These are phyloP conservation scores for Drosophila fungiperda DNA, from an alignment of 2,888 invertebrate genomes.

Conservation along the genomic window DNA sequence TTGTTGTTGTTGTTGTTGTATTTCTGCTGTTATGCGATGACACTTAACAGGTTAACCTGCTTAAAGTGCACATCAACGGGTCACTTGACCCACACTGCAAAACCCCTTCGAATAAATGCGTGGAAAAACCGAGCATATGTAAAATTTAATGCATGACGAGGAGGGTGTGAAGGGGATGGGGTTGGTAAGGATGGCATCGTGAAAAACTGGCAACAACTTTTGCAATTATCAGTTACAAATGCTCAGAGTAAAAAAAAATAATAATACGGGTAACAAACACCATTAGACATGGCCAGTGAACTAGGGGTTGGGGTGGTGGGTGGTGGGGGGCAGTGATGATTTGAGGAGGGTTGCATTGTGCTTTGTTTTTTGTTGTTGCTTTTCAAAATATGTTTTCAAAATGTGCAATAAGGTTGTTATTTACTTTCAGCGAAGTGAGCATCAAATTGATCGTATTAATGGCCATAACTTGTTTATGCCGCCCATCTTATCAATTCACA, in stretches of 20 bases:
- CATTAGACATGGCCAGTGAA: slow-evolving; percentile 45
- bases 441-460: slow-evolving; percentile 86
- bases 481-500: slow-evolving; percentile 84
- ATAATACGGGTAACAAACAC: slow-evolving; percentile 67
- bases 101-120: slow-evolving; percentile 32
- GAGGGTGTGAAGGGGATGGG: background rate
- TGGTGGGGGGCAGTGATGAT: background rate
- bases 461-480: slow-evolving; percentile 85
- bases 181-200: slow-evolving; percentile 13
- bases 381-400: slow-evolving; percentile 60
- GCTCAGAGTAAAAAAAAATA: slow-evolving; percentile 18
- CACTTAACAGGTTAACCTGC: slow-evolving; percentile 77
- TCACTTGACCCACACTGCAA: slow-evolving; percentile 64
- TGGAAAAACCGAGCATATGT: slow-evolving; percentile 52
- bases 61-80: slow-evolving; percentile 79
- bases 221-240: slow-evolving; percentile 77
- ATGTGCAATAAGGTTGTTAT: slow-evolving; percentile 82
- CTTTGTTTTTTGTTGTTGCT: slow-evolving; percentile 1
- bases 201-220: slow-evolving; percentile 57
- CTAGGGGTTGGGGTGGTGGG: background rate
- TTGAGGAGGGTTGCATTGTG: slow-evolving; percentile 24
- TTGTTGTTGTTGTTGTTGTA: slow-evolving; percentile 1
- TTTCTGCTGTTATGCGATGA: slow-evolving; percentile 31
- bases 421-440: slow-evolving; percentile 84
- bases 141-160: slow-evolving; percentile 51